A percentile compares a stretch with the other conserved stretches of the same genome.
phyloP scores from a whole-genome alignment of 2,888 invertebrate genomes.

The Ormyrus nitidulus region DNA sequence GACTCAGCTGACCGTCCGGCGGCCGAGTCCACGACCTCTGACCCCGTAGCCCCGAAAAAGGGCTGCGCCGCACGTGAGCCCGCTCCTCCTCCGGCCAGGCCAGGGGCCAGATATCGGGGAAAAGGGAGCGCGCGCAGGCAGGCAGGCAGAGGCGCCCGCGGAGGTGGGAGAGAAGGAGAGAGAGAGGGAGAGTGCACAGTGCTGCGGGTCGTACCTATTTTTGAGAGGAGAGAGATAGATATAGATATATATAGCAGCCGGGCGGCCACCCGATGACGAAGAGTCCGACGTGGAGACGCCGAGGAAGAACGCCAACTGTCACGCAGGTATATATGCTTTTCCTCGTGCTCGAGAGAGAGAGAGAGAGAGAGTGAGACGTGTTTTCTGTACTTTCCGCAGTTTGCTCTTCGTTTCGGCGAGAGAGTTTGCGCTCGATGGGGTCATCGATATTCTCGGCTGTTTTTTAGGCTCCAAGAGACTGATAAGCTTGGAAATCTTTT shows the following conservation, averaged over 20 bases:
- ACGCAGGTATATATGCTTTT: too few relatives aligned
- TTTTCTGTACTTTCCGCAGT: too few relatives aligned
- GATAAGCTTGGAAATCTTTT: too few relatives aligned
- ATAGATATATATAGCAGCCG: too few relatives aligned
- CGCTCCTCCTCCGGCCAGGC: background rate
- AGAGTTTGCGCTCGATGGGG: too few relatives aligned
- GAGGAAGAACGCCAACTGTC: conserved; percentile 20
- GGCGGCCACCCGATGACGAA: background rate
- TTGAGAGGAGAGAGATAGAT: conserved; percentile 27
- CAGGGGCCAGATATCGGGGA: background rate
- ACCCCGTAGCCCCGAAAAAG: background rate
- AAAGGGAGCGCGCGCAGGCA: background rate
- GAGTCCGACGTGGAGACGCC: conserved; percentile 13
- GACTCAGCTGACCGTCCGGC: conserved; percentile 7
- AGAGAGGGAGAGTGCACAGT: conserved; percentile 21
- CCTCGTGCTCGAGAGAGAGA: too few relatives aligned
- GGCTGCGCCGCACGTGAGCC: background rate
- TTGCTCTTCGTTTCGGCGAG: too few relatives aligned
- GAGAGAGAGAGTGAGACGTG: too few relatives aligned
- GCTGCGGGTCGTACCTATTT: conserved; percentile 40
- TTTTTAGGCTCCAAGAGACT: too few relatives aligned
- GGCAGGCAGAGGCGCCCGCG: background rate
- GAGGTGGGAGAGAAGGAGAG: conserved; percentile 1
- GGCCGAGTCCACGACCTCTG: conserved; percentile 4
- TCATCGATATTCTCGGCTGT: too few relatives aligned